These are phyloP conservation scores for Promerops cafer DNA, from an alignment of 2,113 vertebrate genomes.

Conservation along the genomic window DNA sequence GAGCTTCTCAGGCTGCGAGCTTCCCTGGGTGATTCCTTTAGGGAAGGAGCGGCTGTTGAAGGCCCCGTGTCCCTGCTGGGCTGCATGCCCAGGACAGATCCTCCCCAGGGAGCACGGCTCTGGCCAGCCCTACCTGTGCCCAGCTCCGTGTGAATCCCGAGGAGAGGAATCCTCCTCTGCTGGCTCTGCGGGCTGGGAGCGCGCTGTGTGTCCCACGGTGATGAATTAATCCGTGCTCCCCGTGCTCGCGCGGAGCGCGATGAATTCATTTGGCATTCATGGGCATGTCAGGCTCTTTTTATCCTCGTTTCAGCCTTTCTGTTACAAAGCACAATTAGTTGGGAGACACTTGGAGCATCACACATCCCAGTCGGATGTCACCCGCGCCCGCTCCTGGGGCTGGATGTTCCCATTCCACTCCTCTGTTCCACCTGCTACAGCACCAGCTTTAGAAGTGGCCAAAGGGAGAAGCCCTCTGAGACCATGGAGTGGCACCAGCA, in stretches of 20 bases:
- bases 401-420: neutral
- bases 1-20: neutral
- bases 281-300: neutral
- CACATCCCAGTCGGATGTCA: neutral
- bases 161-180: no score
- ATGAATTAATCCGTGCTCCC: neutral
- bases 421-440: neutral
- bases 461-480: neutral
- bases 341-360: neutral
- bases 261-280: neutral
- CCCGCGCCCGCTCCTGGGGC: neutral
- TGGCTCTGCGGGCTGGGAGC: neutral
- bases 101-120: no score
- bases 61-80: neutral
- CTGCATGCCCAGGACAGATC: neutral
- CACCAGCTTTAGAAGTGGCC: no score
- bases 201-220: neutral
- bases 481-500: neutral
- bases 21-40: no score
- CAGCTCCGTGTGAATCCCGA: neutral
- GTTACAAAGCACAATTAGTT: neutral
- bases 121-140: neutral
- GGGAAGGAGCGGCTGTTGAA: fast-evolving
- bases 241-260: neutral
- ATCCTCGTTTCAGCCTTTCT: neutral